Base-by-base conservation (phyloP, 2,113 vertebrate genomes). In the Lamprologus tigripictilis region DNA sequence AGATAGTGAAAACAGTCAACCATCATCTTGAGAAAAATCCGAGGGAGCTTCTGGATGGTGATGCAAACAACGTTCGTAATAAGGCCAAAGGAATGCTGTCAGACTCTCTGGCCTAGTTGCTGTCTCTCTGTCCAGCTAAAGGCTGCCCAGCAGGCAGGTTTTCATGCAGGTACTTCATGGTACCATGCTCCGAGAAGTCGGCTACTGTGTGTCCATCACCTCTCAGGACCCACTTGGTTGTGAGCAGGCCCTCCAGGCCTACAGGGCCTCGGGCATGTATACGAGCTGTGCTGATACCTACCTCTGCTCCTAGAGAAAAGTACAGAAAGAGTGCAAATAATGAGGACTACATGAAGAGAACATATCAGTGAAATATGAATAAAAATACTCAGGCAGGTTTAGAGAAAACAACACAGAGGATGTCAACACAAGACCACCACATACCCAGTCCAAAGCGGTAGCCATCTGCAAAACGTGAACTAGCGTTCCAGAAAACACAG, bases 401-500 rank as follows among this genome's bases (percentile, higher is more conserved):
- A 68, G 5, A 40, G 21, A 8, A 8, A 54, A 63, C 2, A 37
- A 23, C 54, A 85, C 16, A 55, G 19, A 47, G 9, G 13, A 71
- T 55, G 10, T 37, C 9, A 12, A 7, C 7, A 66, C 12, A 12
- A 7, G 9, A 73, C 16, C 17, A 9, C 5, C 13, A 83, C 97
- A 94, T 96, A 99, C 99, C 99, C 13, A 99, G 97, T 85, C 99
- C 98, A 80, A 99, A 99, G 51, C 98, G 97, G 86, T 98, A 99
- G 68, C 98, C 98, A 2, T 99, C 98, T n/a, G 99, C 97, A 84
- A 99, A 99, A 4, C 98, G 97, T 1, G 98, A 97, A 89, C 98
- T 99, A 82, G 97, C 95, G 2, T 99, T 99, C 98, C 98, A 99
- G 96, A 99, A 99, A 61, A 99, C 98, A 89, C 99, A 99, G 57